Evolutionary conservation across 2,113 vertebrate genomes (phyloP), one percentile per base, ranked within the genome.

Genomic region (Willisornis vidua): DNA sequence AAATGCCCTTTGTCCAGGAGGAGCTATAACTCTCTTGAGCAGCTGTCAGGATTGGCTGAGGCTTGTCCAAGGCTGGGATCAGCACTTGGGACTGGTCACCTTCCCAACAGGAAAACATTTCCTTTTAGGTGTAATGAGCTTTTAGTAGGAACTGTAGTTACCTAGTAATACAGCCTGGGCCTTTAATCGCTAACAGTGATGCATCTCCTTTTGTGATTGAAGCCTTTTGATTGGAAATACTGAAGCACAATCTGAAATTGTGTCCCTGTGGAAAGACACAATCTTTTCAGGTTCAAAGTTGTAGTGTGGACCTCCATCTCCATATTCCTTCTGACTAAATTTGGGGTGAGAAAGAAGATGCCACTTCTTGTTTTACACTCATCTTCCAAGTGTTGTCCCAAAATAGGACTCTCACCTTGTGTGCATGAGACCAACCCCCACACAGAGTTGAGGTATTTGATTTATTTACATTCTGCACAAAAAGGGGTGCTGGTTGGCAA

Each of bases 391-490:
- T 41, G 48, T 31, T 54, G 19, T 55, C 22, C 35, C 31, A 57
- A 76, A 76, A 55, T 55, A 55, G 1, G 11, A 8, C 48, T 62
- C n/a, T 41, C 41, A 31, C 6, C 29, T 35, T 33, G n/a, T 52
- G 45, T 35, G 25, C 41, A 15, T 0, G 0, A 76, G 17, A 4
- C 52, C 29, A 35, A 62, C 31, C 41, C n/a, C 35, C 17, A n/a
- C 5, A 10, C 19, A 62, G 55, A 62, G 17, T 9, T 5, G 2
- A 76, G 20, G 29, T 55, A 49, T 62, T 52, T 37, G n/a, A 37
- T 70, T 55, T 68, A 54, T 54, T 68, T 55, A 35, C 10, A 41
- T 55, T 68, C 29, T 76, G 54, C 41, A 41, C 55, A 62, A 19
- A 75, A 54, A n/a, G 0, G 5, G 10, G 10, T 61, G 13, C 46